Percentiles rank a stretch among this genome's conserved stretches.
Evolutionary conservation across 2,797 vertebrate species (phyloP).

Genomic region (Tragelaphus eurycerus): DNA sequence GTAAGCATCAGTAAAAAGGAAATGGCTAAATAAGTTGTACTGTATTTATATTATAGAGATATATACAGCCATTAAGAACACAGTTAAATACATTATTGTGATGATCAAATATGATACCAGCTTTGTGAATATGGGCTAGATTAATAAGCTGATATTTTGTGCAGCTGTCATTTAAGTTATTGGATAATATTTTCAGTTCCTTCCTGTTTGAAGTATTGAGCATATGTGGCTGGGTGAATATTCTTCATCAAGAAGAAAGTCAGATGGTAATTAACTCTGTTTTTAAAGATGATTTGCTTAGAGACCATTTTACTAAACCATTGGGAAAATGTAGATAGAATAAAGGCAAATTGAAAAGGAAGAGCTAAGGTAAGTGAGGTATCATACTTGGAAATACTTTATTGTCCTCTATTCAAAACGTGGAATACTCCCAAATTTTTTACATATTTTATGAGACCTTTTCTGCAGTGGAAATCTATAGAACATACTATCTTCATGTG

Average conservation of each 20-base stretch:
- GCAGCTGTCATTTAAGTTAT: not conserved
- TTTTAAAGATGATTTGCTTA: not conserved
- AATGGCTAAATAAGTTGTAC: not conserved
- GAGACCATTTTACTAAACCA: not conserved
- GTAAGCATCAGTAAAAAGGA: not conserved
- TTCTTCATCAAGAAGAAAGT: not conserved
- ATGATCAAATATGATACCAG: not conserved
- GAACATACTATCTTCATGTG: not conserved
- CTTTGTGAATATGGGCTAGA: not conserved
- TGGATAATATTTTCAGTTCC: not conserved
- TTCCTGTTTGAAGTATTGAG: not conserved
- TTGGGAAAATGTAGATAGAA: not conserved
- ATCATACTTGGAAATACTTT: conserved; percentile 25
- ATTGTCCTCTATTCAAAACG: not conserved
- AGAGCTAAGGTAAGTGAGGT: not conserved
- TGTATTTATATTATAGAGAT: not conserved
- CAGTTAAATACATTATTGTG: not conserved
- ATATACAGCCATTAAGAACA: not conserved
- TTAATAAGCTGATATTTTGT: not conserved
- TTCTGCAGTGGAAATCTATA: not conserved
- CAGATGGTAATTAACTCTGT: not conserved
- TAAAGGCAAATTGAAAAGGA: not conserved
- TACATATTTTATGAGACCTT: not conserved
- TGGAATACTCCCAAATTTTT: not conserved
- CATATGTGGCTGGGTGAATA: not conserved